Percentiles rank a stretch among this genome's conserved stretches.
Conservation (phyloP, 2,113 vertebrate genomes). For the Gopherus evgoodei region DNA sequence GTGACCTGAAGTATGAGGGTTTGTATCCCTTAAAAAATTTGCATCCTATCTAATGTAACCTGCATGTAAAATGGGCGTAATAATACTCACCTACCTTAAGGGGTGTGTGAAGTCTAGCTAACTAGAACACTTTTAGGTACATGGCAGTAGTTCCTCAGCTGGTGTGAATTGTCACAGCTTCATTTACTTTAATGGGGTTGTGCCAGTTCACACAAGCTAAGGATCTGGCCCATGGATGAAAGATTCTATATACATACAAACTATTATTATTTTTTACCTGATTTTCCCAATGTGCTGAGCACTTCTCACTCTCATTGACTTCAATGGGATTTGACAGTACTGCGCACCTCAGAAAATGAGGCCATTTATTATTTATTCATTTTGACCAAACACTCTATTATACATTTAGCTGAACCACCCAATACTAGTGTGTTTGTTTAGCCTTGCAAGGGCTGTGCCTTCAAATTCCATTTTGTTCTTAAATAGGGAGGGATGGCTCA, state of each 20-base stretch:
- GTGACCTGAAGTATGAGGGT: not conserved
- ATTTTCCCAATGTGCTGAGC: no score
- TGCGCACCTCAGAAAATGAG: no score
- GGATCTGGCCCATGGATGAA: not conserved
- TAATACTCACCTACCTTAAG: not conserved
- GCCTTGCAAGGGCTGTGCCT: conserved; percentile 14
- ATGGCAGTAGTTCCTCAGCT: not conserved
- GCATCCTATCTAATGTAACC: accelerated
- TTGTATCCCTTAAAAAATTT: not conserved
- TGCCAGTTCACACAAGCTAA: not conserved
- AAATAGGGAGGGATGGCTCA: not conserved
- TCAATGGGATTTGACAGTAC: no score
- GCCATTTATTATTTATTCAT: conserved; percentile 33
- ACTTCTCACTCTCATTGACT: no score
- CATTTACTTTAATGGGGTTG: not conserved
- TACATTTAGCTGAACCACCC: conserved; percentile 15
- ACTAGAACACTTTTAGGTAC: not conserved
- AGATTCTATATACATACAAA: conserved; percentile 9
- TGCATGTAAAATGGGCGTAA: not conserved
- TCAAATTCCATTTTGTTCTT: conserved; percentile 32
- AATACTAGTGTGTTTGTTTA: conserved; percentile 41
- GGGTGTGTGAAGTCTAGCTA: not conserved
- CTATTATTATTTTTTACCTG: not conserved
- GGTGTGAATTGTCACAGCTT: not conserved
- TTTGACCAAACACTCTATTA: not conserved